Evolutionary conservation across 2,888 invertebrate genomes (phyloP).

Genomic region (Scaptodrosophila latifasciaeformis): DNA sequence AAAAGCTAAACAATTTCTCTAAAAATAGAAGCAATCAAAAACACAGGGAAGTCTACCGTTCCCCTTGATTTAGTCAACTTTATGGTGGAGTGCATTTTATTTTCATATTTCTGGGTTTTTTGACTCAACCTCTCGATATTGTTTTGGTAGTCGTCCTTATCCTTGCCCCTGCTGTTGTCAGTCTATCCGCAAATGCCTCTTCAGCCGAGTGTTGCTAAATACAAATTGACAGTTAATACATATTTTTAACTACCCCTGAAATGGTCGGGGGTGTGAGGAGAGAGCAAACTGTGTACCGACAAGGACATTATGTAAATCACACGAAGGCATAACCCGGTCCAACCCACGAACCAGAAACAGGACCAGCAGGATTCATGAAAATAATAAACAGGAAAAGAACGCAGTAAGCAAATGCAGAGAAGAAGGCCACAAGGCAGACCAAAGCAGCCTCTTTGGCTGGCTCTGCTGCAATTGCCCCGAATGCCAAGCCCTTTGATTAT

Average conservation of each 20-base stretch:
- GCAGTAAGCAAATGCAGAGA: constrained; percentile 39
- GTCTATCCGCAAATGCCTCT: constrained; percentile 37
- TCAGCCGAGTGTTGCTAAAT: constrained; percentile 67
- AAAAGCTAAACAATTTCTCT: no score
- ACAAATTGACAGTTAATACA: constrained; percentile 70
- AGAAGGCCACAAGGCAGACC: constrained; percentile 14
- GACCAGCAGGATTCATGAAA: no score
- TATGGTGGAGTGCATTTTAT: constrained; percentile 35
- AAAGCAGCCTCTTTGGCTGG: no score
- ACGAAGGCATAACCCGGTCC: constrained; percentile 26
- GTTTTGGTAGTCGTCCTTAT: no score
- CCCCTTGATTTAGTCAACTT: no score
- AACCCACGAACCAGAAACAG: no score
- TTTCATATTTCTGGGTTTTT: not conserved
- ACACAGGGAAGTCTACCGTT: no score
- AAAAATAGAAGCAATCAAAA: no score
- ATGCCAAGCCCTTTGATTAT: constrained; percentile 36
- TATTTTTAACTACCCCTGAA: constrained; percentile 63
- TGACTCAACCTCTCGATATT: no score
- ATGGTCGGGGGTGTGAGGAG: not conserved
- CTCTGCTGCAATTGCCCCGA: constrained; percentile 25
- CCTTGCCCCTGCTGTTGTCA: not conserved
- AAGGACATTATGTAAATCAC: constrained; percentile 71
- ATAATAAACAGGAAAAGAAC: constrained; percentile 56
- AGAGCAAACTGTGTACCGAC: constrained; percentile 47